Evolutionary conservation across 2,797 vertebrate genomes (phyloP).

Genomic region (Buceros bicornis): DNA sequence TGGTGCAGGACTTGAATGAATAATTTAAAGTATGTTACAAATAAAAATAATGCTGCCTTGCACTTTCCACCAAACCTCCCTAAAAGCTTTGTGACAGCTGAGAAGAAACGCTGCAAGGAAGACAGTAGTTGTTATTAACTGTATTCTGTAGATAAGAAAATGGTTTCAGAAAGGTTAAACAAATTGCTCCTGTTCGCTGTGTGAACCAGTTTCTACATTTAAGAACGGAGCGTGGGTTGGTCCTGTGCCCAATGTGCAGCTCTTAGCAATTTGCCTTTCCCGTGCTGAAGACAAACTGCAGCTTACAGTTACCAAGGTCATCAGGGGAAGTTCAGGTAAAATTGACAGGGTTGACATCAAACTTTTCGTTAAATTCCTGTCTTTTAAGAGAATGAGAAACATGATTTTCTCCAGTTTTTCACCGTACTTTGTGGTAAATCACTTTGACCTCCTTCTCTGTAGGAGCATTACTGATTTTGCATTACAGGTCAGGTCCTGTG

Average conservation of each 20-base stretch:
- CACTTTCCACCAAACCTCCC: neutral
- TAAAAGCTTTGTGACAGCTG: constrained; percentile 60
- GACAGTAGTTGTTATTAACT: constrained; percentile 41
- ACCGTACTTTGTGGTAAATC: neutral
- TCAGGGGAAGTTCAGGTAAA: neutral
- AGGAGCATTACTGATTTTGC: neutral
- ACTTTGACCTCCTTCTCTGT: neutral
- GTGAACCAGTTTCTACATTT: neutral
- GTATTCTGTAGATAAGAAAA: constrained; percentile 47
- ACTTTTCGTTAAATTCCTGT: neutral
- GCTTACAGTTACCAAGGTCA: neutral
- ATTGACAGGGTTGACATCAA: neutral
- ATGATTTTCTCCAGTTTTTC: neutral
- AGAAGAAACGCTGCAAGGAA: constrained; percentile 6
- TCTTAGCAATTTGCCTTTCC: neutral
- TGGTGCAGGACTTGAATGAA: constrained; percentile 54
- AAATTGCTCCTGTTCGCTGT: neutral
- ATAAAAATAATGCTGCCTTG: constrained; percentile 40
- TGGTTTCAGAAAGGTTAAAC: constrained; percentile 48
- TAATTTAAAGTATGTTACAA: constrained; percentile 45
- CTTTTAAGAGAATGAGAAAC: neutral
- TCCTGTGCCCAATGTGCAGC: neutral
- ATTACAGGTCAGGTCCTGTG: neutral
- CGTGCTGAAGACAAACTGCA: neutral
- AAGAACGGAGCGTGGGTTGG: neutral